Percentiles rank a stretch among this genome's conserved stretches.
phyloP scores from a whole-genome alignment of 2,797 vertebrate species.

The Molossus alvarezi region DNA sequence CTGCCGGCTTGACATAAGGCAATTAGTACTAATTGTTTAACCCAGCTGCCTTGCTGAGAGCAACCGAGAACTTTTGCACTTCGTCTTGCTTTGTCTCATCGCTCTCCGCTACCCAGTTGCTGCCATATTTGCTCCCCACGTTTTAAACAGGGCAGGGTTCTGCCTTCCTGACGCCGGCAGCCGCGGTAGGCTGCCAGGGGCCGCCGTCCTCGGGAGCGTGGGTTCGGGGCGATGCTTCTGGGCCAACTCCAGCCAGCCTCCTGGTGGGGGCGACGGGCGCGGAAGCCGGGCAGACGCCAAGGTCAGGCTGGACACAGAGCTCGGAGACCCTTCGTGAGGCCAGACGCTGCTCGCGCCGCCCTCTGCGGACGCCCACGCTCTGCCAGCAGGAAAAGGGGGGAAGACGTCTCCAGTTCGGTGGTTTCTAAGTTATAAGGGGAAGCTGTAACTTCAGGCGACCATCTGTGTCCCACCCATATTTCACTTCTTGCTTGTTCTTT shows the following conservation, averaged over 20 bases:
- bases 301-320: slow-evolving; percentile 71
- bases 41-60: slow-evolving; percentile 93
- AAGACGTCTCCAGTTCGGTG: slow-evolving; percentile 80
- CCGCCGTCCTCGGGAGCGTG: neutral
- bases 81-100: slow-evolving; percentile 91
- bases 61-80: slow-evolving; percentile 92
- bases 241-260: neutral
- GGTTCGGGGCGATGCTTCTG: neutral
- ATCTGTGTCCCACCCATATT: slow-evolving; percentile 87
- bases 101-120: slow-evolving; percentile 90
- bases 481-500: slow-evolving; percentile 84
- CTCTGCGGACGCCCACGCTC: slow-evolving; percentile 74
- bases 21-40: slow-evolving; percentile 95
- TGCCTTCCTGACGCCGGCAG: slow-evolving; percentile 79
- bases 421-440: slow-evolving; percentile 86
- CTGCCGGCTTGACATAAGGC: slow-evolving; percentile 93
- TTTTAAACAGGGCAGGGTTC: slow-evolving; percentile 82
- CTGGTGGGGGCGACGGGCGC: no score
- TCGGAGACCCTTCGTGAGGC: slow-evolving; percentile 48
- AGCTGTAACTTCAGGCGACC: slow-evolving; percentile 87
- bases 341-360: slow-evolving; percentile 68
- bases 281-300: neutral
- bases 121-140: slow-evolving; percentile 88
- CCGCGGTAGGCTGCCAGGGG: neutral
- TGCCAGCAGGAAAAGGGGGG: neutral